Evolutionary conservation across 2,888 invertebrate species (phyloP).

Genomic region (Lathronympha strigana): DNA sequence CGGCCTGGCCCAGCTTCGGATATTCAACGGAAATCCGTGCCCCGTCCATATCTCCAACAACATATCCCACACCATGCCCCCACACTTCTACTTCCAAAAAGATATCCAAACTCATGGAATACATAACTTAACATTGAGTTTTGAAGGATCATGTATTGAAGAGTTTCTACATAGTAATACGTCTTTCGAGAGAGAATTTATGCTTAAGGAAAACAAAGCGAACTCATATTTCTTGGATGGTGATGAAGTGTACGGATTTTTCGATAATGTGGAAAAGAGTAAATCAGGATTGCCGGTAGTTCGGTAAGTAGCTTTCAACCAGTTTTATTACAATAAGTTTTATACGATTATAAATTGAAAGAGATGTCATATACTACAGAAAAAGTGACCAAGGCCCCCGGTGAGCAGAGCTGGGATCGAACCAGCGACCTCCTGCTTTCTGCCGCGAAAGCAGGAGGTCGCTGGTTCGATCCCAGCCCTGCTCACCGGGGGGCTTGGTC

Average conservation of each 20-base stretch:
- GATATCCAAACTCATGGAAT: conserved; percentile 51
- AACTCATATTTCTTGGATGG: conserved; percentile 63
- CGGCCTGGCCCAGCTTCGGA: conserved; percentile 83
- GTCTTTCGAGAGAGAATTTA: conserved; percentile 4
- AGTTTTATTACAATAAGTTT: neutral
- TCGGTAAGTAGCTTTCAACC: conserved; percentile 65
- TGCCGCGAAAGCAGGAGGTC: too few species aligned
- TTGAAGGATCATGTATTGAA: conserved; percentile 59
- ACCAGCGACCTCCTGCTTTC: too few species aligned
- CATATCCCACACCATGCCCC: conserved; percentile 61
- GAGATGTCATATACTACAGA: too few species aligned
- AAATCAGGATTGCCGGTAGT: conserved; percentile 82
- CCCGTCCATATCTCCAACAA: conserved; percentile 75
- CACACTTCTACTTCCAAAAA: conserved; percentile 58
- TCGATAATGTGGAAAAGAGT: conserved; percentile 81
- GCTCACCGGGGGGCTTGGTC: too few species aligned
- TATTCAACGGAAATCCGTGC: conserved; percentile 85
- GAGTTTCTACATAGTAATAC: conserved; percentile 44
- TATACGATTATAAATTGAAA: too few species aligned
- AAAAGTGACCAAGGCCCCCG: too few species aligned
- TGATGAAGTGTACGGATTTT: conserved; percentile 54
- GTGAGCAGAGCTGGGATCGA: too few species aligned
- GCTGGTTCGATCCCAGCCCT: too few species aligned
- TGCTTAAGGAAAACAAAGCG: conserved; percentile 63
- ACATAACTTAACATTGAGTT: conserved; percentile 51